These are phyloP conservation scores for Drosophila santomea DNA, from an alignment of 1,140 invertebrate genomes.

Conservation along the genomic window DNA sequence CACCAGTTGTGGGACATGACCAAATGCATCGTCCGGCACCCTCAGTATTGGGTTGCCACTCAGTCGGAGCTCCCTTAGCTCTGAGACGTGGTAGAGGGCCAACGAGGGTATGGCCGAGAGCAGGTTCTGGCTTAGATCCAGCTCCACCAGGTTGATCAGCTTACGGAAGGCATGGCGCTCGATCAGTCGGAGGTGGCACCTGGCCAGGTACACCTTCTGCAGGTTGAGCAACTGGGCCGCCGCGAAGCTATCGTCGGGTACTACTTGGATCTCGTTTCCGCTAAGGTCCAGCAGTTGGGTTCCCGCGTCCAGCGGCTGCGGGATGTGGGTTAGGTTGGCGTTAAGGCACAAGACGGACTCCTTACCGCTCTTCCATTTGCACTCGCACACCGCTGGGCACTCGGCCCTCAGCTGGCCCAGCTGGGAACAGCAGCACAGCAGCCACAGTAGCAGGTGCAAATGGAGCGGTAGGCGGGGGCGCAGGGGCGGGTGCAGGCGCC, in stretches of 20 bases:
- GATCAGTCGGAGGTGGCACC: constrained; percentile 87
- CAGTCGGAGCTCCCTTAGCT: constrained; percentile 90
- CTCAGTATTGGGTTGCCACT: constrained; percentile 90
- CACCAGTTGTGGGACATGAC: constrained; percentile 88
- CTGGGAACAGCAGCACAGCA: constrained; percentile 66
- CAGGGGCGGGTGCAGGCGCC: constrained; percentile 70
- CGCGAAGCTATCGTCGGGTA: constrained; percentile 90
- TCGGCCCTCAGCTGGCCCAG: constrained; percentile 84
- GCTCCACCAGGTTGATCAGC: constrained; percentile 90
- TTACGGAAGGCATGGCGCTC: constrained; percentile 89
- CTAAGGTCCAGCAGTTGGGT: constrained; percentile 92
- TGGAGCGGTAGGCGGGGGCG: constrained; percentile 48
- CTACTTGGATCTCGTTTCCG: constrained; percentile 88
- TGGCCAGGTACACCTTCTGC: constrained; percentile 90
- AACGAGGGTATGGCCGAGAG: constrained; percentile 89
- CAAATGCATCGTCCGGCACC: constrained; percentile 89
- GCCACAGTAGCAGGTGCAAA: constrained; percentile 70
- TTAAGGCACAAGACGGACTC: constrained; percentile 91
- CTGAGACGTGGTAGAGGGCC: constrained; percentile 88
- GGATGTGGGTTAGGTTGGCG: constrained; percentile 89
- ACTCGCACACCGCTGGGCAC: constrained; percentile 91
- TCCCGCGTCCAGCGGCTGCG: constrained; percentile 88
- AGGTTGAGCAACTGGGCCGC: constrained; percentile 90
- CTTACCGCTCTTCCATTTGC: constrained; percentile 94
- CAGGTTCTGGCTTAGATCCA: constrained; percentile 91